phyloP scores from a whole-genome alignment of 2,113 vertebrate species.

The Macroglossus sobrinus region DNA sequence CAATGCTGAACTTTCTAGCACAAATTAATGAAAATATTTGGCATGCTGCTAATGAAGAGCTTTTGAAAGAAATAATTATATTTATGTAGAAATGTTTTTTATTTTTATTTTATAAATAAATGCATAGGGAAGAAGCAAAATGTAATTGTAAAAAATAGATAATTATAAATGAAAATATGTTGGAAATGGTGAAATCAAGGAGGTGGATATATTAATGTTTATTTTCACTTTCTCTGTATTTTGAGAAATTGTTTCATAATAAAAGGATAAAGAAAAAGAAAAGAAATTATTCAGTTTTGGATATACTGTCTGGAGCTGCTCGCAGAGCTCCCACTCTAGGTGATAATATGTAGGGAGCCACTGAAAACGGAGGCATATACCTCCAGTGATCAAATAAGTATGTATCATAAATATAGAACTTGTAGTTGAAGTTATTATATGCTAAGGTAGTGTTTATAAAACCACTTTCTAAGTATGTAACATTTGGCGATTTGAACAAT shows the following conservation, averaged over 20 bases:
- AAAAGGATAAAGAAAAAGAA: background rate
- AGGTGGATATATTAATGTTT: background rate
- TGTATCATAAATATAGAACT: background rate
- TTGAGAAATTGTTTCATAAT: background rate
- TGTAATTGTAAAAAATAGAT: background rate
- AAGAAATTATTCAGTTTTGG: background rate
- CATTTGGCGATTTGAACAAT: background rate
- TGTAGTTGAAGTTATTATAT: background rate
- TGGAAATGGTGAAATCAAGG: background rate
- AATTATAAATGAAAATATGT: background rate
- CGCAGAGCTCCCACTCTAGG: fast-evolving
- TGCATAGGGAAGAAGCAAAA: background rate
- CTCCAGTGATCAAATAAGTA: background rate
- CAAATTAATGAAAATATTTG: background rate
- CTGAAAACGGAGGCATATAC: background rate
- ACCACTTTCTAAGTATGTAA: background rate
- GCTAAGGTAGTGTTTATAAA: background rate
- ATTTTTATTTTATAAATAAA: constrained; percentile 23
- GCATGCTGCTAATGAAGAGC: background rate
- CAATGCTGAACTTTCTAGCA: background rate
- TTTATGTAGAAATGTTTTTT: background rate
- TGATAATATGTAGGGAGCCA: fast-evolving
- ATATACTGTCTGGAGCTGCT: background rate
- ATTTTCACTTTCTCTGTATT: background rate
- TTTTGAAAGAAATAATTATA: background rate